These are phyloP conservation scores for Calycopis cecrops DNA, from an alignment of 1,140 invertebrate genomes.

Conservation along the genomic window DNA sequence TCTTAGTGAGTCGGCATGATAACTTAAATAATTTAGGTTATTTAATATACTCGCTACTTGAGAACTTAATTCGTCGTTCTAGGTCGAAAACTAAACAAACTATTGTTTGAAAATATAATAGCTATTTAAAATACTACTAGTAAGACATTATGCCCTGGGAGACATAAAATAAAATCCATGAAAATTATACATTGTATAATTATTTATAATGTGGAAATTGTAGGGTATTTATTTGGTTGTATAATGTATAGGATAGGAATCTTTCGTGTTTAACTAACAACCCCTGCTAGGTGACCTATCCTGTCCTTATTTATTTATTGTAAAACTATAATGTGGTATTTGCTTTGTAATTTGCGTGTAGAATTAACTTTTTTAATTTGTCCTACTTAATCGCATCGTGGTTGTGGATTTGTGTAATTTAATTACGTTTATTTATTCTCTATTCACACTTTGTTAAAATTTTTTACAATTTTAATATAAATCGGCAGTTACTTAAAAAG, in stretches of 20 bases:
- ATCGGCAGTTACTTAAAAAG: slow-evolving; percentile 67
- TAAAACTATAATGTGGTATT: slow-evolving; percentile 47
- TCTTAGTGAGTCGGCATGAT: not conserved
- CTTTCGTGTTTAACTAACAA: slow-evolving; percentile 33
- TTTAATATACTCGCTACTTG: too few species aligned
- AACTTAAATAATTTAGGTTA: too few species aligned
- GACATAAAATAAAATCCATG: too few species aligned
- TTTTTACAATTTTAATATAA: slow-evolving; percentile 55
- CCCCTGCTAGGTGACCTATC: slow-evolving; percentile 46
- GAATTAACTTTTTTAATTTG: slow-evolving; percentile 38
- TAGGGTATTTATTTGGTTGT: not conserved
- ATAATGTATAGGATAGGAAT: not conserved
- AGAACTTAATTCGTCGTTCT: too few species aligned
- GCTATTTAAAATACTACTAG: too few species aligned
- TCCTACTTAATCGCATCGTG: slow-evolving; percentile 32
- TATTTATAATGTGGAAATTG: not conserved
- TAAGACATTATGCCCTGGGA: too few species aligned
- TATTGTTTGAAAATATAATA: too few species aligned
- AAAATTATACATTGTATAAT: too few species aligned
- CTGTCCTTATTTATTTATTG: slow-evolving; percentile 66
- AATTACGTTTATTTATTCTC: slow-evolving; percentile 61
- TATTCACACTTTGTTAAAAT: slow-evolving; percentile 61
- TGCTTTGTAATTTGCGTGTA: slow-evolving; percentile 65
- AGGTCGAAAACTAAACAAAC: too few species aligned
- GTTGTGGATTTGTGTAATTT: slow-evolving; percentile 49